Percentiles rank a stretch among this genome's conserved stretches.
These are phyloP conservation scores for Porites australiensis DNA, from an alignment of 64 coral and sea anemone genomes.

Conservation along the genomic window DNA sequence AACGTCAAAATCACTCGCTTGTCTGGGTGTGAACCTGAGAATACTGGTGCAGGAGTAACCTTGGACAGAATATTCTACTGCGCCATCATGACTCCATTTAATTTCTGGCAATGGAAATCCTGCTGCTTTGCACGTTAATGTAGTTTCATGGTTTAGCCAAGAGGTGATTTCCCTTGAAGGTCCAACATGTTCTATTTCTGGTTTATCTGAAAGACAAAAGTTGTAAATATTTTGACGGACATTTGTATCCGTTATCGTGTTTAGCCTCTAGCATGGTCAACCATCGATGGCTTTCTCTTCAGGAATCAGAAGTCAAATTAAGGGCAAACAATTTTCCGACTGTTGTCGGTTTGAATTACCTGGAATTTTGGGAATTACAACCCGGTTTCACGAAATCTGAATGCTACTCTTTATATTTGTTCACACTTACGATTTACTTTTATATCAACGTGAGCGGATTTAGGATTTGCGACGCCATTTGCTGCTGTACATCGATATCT, in stretches of 20 bases:
- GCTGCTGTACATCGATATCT: conserved; percentile 1
- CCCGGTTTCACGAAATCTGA: too few species aligned
- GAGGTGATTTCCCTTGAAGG: neutral
- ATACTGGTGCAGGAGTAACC: neutral
- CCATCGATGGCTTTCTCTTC: too few species aligned
- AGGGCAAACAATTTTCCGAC: too few species aligned
- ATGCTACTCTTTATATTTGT: neutral
- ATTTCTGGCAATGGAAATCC: conserved; percentile 4
- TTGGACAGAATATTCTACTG: neutral
- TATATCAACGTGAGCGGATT: neutral
- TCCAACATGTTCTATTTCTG: neutral
- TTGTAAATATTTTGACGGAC: too few species aligned
- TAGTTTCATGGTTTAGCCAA: conserved; percentile 3
- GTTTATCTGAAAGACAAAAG: neutral
- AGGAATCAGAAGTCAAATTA: too few species aligned
- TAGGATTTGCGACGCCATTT: neutral
- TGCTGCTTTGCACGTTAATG: neutral
- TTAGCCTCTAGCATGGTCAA: too few species aligned
- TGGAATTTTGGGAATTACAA: too few species aligned
- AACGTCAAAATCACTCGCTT: neutral
- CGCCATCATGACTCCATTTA: neutral
- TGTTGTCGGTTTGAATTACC: too few species aligned
- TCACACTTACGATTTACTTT: conserved; percentile 14
- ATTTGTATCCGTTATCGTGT: too few species aligned
- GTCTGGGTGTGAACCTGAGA: neutral